These are phyloP conservation scores for Dryobotodes eremita DNA, from an alignment of 2,888 invertebrate genomes.

Conservation along the genomic window DNA sequence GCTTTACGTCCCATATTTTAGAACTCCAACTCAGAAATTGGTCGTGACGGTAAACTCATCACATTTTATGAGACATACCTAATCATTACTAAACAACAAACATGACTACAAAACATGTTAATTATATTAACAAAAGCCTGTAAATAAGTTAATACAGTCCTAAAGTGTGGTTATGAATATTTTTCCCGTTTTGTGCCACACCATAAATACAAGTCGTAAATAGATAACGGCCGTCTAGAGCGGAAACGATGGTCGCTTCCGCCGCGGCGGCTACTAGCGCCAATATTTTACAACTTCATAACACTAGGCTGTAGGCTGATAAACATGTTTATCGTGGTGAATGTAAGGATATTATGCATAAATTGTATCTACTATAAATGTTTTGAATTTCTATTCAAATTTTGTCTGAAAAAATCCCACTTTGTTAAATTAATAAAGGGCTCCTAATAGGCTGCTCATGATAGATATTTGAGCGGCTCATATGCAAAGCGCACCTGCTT, in stretches of 20 bases:
- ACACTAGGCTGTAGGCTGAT: slow-evolving; percentile 47
- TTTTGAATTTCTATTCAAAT: slow-evolving; percentile 8
- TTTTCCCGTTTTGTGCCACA: slow-evolving; percentile 27
- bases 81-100: slow-evolving; percentile 7
- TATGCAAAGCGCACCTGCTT: neutral
- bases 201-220: slow-evolving; percentile 64
- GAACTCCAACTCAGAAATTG: neutral
- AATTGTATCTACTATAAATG: neutral
- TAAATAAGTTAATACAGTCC: slow-evolving; percentile 27
- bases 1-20: slow-evolving; percentile 11
- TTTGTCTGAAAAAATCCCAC: neutral
- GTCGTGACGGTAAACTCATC: neutral
- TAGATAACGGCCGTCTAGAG: slow-evolving; percentile 72
- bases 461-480: neutral
- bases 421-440: neutral
- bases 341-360: slow-evolving; percentile 17
- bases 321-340: slow-evolving; percentile 47
- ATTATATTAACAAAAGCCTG: slow-evolving; percentile 19
- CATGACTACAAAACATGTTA: neutral
- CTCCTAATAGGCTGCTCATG: neutral
- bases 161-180: slow-evolving; percentile 36
- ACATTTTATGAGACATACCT: slow-evolving; percentile 11
- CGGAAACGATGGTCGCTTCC: slow-evolving; percentile 73
- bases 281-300: slow-evolving; percentile 67
- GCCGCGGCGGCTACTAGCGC: slow-evolving; percentile 47